Percentiles rank a stretch among this genome's conserved stretches.
Evolutionary conservation across 2,888 invertebrate genomes (phyloP).

Genomic region (Polydrusus pterygomalis): DNA sequence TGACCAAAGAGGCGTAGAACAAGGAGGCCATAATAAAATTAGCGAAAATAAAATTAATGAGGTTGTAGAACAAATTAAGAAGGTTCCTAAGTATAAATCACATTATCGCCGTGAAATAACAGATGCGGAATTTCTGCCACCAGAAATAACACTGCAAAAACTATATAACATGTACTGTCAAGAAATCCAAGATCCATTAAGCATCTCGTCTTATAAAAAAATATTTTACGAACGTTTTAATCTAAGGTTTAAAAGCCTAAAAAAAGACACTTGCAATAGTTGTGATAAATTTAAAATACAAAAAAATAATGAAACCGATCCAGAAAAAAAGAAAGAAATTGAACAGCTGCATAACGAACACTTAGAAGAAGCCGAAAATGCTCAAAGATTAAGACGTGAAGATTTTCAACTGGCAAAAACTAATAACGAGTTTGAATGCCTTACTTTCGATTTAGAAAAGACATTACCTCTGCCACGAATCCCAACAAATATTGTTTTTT

Average conservation of each 20-base stretch:
- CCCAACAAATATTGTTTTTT: conserved; percentile 61
- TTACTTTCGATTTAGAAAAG: conserved; percentile 52
- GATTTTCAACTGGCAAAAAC: conserved; percentile 50
- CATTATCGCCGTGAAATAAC: conserved; percentile 44
- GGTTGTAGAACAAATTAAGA: conserved; percentile 44
- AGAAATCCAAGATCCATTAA: conserved; percentile 35
- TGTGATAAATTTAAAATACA: conserved; percentile 54
- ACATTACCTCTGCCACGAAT: conserved; percentile 58
- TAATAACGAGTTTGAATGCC: conserved; percentile 36
- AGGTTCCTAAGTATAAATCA: conserved; percentile 43
- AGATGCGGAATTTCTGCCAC: conserved; percentile 49
- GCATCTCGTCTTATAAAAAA: conserved; percentile 44
- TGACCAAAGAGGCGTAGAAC: conserved; percentile 51
- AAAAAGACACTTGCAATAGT: conserved; percentile 56
- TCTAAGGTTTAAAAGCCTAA: conserved; percentile 51
- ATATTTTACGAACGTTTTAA: conserved; percentile 55
- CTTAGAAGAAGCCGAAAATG: conserved; percentile 45
- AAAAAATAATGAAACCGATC: conserved; percentile 53
- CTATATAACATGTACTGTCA: conserved; percentile 53
- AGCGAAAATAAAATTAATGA: conserved; percentile 35
- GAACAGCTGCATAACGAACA: conserved; percentile 51
- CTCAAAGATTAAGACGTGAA: conserved; percentile 48
- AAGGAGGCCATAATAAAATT: too few relatives aligned
- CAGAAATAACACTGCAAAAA: conserved; percentile 51
- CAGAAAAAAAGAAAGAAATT: too few relatives aligned